Evolutionary conservation across 2,113 vertebrate species (phyloP).

Genomic region (Sinosuthora webbiana): DNA sequence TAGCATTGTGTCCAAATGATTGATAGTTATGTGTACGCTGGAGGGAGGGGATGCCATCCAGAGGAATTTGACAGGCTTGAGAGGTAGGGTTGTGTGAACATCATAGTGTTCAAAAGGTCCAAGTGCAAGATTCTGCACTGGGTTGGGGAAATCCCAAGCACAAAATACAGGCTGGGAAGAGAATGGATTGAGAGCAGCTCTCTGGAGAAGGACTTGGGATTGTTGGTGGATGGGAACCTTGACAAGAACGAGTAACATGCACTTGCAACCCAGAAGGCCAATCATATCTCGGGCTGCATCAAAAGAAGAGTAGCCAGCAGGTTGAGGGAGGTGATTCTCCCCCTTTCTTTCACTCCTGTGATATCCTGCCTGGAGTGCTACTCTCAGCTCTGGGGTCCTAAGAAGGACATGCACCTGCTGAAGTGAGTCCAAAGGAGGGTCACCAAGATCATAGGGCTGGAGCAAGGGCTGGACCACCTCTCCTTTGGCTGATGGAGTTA

Average conservation of each 20-base stretch:
- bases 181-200: neutral
- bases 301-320: neutral
- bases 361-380: neutral
- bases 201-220: neutral
- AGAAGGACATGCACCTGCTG: neutral
- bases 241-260: too few species aligned
- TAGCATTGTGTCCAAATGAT: neutral
- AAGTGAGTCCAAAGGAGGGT: rapidly evolving
- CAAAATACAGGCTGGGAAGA: neutral
- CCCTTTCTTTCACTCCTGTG: neutral
- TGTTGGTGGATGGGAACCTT: neutral
- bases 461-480: neutral
- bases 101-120: neutral
- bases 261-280: neutral
- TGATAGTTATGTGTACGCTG: rapidly evolving
- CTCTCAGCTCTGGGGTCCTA: neutral
- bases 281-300: rapidly evolving
- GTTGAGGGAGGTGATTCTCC: neutral
- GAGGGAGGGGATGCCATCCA: neutral
- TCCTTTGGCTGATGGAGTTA: neutral
- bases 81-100: neutral
- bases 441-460: neutral
- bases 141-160: neutral
- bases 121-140: neutral
- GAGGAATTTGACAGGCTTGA: neutral